Evolutionary conservation across 2,797 vertebrate species (phyloP), one percentile per base, ranked within the genome.

Genomic region (Anomalospiza imberbis): DNA sequence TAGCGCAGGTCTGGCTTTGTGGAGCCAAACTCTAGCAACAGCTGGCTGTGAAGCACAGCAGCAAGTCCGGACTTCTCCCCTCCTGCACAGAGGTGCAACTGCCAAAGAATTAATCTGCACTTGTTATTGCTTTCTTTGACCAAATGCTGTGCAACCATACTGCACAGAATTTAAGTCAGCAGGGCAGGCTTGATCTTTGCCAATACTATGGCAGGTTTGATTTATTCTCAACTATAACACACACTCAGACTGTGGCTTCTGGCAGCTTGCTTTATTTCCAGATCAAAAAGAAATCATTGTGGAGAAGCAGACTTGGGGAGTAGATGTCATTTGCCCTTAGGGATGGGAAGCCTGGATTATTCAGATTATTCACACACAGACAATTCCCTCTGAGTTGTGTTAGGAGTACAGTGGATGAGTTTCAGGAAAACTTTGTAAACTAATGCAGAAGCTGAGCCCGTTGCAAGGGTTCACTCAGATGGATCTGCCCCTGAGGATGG

Each of bases 81-180:
- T 71, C 54, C 71, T 45, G 17, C 58, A 44, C 66, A 75, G 78
- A 86, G 70, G 24, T 58, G 28, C 62, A 92, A 65, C 81, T 92
- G 91, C 70, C 74, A 72, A 66, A 86, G 36, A 93, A 92, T 79
- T 89, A 76, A 91, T 82, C 53, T 77, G 65, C 25, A 36, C 57
- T 89, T 89, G 53, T 1, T 82, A 85, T 76, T 88, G 78, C 53
- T 47, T 85, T 79, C 60, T 71, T 74, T 88, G 91, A 60, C 85
- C 95, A 83, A 97, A 82, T 60, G 50, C 74, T 94, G 90, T 58
- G 78, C 89, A 92, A 66, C 94, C 91, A 83, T 65, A 89, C 81
- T 75, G 68, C 87, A 93, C 65, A 61, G 91, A 89, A 89, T 57
- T 89, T 26, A 54, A 94, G 75, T 58, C 94, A 95, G 93, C 87